A percentile compares a stretch with the other conserved stretches of the same genome.
Evolutionary conservation across 2,888 invertebrate genomes (phyloP).

Genomic region (Rhagium mordax): DNA sequence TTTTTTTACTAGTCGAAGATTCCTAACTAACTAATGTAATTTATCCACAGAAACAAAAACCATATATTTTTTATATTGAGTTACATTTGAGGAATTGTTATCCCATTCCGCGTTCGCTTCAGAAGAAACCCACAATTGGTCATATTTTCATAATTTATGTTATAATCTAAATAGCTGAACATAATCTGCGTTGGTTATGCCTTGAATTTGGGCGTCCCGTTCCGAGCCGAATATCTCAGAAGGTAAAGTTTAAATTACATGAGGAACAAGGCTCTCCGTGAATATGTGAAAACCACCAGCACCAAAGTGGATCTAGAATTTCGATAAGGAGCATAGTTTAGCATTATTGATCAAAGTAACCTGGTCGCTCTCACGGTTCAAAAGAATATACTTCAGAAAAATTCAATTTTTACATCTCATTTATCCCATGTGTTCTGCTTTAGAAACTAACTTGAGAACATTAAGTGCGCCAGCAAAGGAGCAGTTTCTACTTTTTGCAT

Average conservation of each 20-base stretch:
- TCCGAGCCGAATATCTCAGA: neutral
- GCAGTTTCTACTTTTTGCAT: slow-evolving; percentile 3
- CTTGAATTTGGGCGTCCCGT: neutral
- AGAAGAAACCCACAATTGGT: too few species aligned
- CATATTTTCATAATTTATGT: too few species aligned
- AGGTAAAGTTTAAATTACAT: neutral
- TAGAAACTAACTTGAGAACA: slow-evolving; percentile 11
- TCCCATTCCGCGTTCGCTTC: too few species aligned
- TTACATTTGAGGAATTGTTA: too few species aligned
- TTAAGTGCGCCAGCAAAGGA: slow-evolving; percentile 4
- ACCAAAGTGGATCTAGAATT: neutral
- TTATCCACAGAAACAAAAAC: too few species aligned
- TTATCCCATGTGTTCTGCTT: slow-evolving; percentile 10
- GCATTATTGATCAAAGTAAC: slow-evolving; percentile 9
- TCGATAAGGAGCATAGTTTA: slow-evolving; percentile 5
- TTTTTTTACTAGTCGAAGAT: too few species aligned
- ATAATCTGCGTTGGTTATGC: too few species aligned
- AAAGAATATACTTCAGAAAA: slow-evolving; percentile 6
- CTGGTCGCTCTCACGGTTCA: slow-evolving; percentile 4
- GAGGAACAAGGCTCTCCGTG: neutral
- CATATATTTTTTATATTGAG: too few species aligned
- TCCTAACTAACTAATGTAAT: too few species aligned
- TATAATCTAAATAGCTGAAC: too few species aligned
- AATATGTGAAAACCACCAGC: neutral
- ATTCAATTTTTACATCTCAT: slow-evolving; percentile 8